Percentiles rank a stretch among this genome's conserved stretches.
Evolutionary conservation across 2,888 invertebrate species (phyloP).

Genomic region (Gryllus longicercus): DNA sequence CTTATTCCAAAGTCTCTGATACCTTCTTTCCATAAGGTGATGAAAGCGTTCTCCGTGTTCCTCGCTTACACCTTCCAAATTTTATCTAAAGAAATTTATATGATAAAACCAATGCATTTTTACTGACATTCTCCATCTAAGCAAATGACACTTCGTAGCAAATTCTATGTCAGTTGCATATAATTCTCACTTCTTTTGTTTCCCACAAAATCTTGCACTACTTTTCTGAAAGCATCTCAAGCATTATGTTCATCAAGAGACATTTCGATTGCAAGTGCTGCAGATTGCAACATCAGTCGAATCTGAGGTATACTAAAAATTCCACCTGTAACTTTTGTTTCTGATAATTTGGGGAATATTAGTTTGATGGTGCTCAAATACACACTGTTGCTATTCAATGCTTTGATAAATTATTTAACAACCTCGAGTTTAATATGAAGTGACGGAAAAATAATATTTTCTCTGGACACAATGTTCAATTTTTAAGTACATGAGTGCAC

Average conservation of each 20-base stretch:
- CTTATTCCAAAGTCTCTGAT: neutral
- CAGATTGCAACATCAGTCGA: neutral
- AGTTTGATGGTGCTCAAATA: neutral
- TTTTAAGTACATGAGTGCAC: neutral
- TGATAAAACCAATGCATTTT: conserved; percentile 19
- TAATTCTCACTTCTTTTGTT: conserved; percentile 25
- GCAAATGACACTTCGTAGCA: neutral
- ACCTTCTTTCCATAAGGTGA: neutral
- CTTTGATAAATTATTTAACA: neutral
- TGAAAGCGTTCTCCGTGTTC: conserved; percentile 21
- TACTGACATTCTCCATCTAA: conserved; percentile 21
- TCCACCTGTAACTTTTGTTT: conserved; percentile 11
- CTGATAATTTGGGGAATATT: conserved; percentile 19
- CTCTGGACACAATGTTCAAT: neutral
- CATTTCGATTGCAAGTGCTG: neutral
- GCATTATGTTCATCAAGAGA: conserved; percentile 24
- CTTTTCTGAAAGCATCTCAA: neutral
- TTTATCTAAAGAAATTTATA: conserved; percentile 20
- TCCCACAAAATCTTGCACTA: conserved; percentile 24
- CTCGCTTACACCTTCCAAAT: conserved; percentile 22
- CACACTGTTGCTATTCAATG: conserved; percentile 21
- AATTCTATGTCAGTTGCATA: conserved; percentile 20
- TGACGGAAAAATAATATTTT: conserved; percentile 18
- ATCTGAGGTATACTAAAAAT: neutral
- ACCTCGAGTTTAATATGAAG: conserved; percentile 23